Evolutionary conservation across 2,113 vertebrate genomes (phyloP).

Genomic region (Acanthochromis polyacanthus): DNA sequence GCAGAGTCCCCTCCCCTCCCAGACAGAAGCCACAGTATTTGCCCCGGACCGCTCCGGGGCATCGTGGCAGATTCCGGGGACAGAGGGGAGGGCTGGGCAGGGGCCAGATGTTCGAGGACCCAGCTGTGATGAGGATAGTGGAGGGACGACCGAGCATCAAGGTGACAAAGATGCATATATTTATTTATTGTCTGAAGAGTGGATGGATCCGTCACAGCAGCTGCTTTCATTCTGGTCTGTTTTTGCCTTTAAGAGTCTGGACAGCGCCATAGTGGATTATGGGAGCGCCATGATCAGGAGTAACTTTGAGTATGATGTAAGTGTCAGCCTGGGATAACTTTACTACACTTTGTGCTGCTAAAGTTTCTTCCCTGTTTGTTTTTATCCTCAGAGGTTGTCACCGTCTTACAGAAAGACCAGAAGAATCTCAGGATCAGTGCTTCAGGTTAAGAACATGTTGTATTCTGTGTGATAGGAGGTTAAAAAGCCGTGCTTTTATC

Average conservation of each 20-base stretch:
- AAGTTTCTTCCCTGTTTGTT: neutral
- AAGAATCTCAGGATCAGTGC: conserved; percentile 69
- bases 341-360: neutral
- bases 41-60: conserved; percentile 23
- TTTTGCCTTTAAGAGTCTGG: conserved; percentile 82
- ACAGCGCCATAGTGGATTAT: conserved; percentile 89
- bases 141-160: conserved; percentile 85
- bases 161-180: conserved; percentile 75
- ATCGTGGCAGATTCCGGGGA: conserved; percentile 34
- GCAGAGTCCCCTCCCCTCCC: conserved; percentile 49
- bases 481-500: neutral
- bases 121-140: conserved; percentile 89
- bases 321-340: neutral
- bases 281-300: conserved; percentile 75
- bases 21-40: conserved; percentile 34
- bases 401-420: conserved; percentile 69
- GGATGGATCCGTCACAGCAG: neutral
- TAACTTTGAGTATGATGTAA: conserved; percentile 75
- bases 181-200: neutral
- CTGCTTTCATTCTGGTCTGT: neutral
- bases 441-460: conserved; percentile 73
- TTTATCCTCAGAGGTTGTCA: conserved; percentile 62
- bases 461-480: neutral
- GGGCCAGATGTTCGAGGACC: conserved; percentile 87
- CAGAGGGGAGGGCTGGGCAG: conserved; percentile 55